These are phyloP conservation scores for Malurus splendens DNA, from an alignment of 2,797 vertebrate genomes.

Conservation along the genomic window DNA sequence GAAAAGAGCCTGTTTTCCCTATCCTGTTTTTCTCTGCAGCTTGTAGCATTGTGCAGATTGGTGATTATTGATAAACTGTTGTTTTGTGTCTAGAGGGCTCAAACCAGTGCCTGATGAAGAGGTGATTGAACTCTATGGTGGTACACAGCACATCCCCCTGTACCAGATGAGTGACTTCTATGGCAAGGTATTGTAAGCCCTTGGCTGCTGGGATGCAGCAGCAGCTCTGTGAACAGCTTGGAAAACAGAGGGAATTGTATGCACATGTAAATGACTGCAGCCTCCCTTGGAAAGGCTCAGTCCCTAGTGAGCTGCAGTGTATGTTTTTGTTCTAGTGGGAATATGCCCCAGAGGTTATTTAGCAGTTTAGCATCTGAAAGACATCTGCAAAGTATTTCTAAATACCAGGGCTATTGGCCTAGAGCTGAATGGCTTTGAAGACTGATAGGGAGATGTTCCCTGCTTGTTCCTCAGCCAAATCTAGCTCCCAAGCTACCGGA, in stretches of 20 bases:
- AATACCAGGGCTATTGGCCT: conserved; percentile 11
- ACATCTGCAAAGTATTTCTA: neutral
- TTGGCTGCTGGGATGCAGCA: neutral
- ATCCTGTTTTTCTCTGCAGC: neutral
- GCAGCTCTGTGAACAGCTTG: neutral
- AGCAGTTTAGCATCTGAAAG: conserved; percentile 47
- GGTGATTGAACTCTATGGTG: conserved; percentile 74
- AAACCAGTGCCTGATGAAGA: conserved; percentile 79
- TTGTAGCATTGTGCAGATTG: neutral
- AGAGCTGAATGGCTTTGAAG: neutral
- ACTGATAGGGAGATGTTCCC: neutral
- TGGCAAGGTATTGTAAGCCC: conserved; percentile 72
- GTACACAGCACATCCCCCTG: conserved; percentile 77
- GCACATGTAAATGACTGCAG: neutral
- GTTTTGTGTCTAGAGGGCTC: conserved; percentile 66
- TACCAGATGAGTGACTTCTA: conserved; percentile 83
- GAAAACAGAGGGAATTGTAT: neutral
- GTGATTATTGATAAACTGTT: neutral
- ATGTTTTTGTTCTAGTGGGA: conserved; percentile 38
- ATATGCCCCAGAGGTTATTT: conserved; percentile 51
- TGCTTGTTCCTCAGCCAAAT: neutral
- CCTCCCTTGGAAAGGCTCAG: neutral
- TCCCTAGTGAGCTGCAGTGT: conserved; percentile 4
- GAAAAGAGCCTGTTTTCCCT: neutral
- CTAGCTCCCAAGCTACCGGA: neutral